Evolutionary conservation across 2,113 vertebrate species (phyloP), one percentile per base, ranked within the genome.

Genomic region (Prionailurus bengalensis): DNA sequence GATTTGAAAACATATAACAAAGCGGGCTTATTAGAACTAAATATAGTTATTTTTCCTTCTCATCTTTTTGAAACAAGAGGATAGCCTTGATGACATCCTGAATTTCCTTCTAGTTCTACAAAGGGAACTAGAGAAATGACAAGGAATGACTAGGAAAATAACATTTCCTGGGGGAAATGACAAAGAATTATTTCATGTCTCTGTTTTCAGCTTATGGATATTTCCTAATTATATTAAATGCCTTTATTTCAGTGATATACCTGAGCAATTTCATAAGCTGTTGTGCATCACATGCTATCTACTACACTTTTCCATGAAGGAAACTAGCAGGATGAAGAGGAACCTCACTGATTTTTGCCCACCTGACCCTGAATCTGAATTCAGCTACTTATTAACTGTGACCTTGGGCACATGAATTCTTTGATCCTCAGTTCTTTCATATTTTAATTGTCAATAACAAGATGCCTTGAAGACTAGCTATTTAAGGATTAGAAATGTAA

Each of bases 101-200:
- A 84, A 45, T 65, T 92, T 84, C 61, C 79, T 89, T 88, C 83
- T 29, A 61, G n/a, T 91, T 83, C 42, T 65, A 31, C 11, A 93
- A 85, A n/a, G 17, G 58, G 21, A 61, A 61, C 58, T 9, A 61
- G 58, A 21, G 58, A 61, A 61, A 61, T 61, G 58, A 61, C 58
- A 9, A 61, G 58, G 21, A 61, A 23, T 61, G 58, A 61, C 58
- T 61, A 61, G 58, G 58, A 61, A 61, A 61, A 23, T 21, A 61
- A 23, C 70, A 93, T 85, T 73, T 73, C 79, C 63, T 92, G 89
- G 16, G 63, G 13, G 79, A 79, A 83, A 82, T 79, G 25, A 25
- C 42, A 89, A 71, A 8, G 25, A 71, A 61, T 85, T 78, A 73
- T 85, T 70, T 80, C 66, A 73, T 48, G 6, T 70, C n/a, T 42